Conservation (phyloP, 2,113 vertebrate genomes). For the Notarius quadriscutis region DNA sequence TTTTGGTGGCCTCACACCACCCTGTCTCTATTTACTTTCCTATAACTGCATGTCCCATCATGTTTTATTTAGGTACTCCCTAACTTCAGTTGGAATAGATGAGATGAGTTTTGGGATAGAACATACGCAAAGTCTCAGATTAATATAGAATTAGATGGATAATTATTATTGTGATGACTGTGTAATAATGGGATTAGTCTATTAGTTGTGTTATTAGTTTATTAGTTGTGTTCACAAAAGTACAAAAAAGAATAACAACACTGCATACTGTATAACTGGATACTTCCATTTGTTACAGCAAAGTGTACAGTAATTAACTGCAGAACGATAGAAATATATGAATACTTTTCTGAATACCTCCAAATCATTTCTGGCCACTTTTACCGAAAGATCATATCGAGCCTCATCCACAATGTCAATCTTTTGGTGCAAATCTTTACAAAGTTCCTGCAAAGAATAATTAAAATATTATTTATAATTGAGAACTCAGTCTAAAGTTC, state of each 20-base stretch:
- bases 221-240: neutral
- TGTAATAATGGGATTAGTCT: neutral
- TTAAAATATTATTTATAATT: neutral
- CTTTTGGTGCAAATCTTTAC: slow-evolving; percentile 67
- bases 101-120: neutral
- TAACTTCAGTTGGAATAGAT: neutral
- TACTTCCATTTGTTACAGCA: neutral
- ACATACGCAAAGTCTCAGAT: neutral
- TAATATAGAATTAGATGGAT: neutral
- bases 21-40: neutral
- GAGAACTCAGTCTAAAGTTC: neutral
- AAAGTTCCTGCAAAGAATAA: slow-evolving; percentile 60
- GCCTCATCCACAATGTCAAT: slow-evolving; percentile 71
- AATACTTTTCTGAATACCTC: slow-evolving; percentile 59
- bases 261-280: neutral
- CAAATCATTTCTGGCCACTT: slow-evolving; percentile 69
- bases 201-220: too few species aligned
- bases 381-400: slow-evolving; percentile 65
- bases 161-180: neutral
- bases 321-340: neutral
- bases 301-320: neutral
- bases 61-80: neutral
- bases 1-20: neutral
- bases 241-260: slow-evolving; percentile 22
- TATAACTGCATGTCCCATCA: neutral